Percentiles rank a stretch among this genome's conserved stretches.
These are phyloP conservation scores for Eupithecia dodoneata DNA, from an alignment of 2,888 invertebrate genomes.

Conservation along the genomic window DNA sequence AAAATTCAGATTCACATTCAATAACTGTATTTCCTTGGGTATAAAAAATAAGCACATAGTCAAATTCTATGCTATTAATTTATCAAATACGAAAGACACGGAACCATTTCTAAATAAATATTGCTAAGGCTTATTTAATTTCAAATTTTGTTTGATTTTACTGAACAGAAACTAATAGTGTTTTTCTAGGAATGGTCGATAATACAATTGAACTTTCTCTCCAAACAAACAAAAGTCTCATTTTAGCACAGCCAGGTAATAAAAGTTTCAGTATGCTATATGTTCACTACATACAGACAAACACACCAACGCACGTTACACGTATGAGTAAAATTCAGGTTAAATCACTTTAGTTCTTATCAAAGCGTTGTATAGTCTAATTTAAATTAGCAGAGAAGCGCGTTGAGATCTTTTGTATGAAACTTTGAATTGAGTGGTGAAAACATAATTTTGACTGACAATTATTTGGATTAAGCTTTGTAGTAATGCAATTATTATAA, in stretches of 20 bases:
- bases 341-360: neutral
- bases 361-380: neutral
- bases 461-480: neutral
- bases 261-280: neutral
- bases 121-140: too few relatives aligned
- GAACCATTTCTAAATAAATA: too few relatives aligned
- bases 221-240: neutral
- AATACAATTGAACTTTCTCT: neutral
- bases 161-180: too few relatives aligned
- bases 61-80: too few relatives aligned
- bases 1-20: too few relatives aligned
- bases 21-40: too few relatives aligned
- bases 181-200: neutral
- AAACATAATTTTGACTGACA: neutral
- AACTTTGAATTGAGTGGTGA: neutral
- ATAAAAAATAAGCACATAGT: too few relatives aligned
- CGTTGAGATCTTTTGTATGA: constrained; percentile 33
- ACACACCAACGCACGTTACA: neutral
- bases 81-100: too few relatives aligned
- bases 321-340: neutral
- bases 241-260: neutral
- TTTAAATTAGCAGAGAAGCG: constrained; percentile 14
- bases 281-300: neutral
- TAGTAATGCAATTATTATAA: neutral
- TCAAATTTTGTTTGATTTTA: too few relatives aligned